phyloP scores from a whole-genome alignment of 2,888 invertebrate species.

The Phoenoteleia sp. region DNA sequence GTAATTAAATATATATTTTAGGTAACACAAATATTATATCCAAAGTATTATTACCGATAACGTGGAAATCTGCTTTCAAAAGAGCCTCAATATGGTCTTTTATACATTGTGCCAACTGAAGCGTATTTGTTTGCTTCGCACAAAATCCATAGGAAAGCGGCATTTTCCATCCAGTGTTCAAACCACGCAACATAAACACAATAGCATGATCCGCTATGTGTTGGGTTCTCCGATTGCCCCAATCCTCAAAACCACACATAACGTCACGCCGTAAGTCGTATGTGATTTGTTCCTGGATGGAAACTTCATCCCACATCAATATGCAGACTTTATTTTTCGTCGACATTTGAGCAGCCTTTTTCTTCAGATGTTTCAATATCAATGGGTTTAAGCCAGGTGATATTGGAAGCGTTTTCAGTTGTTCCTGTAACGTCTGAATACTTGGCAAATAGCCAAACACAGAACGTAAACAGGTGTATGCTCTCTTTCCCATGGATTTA shows the following conservation, averaged over 20 bases:
- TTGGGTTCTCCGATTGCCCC: not conserved
- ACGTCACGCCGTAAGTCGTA: not conserved
- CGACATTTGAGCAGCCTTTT: too few relatives aligned
- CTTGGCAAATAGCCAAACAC: not conserved
- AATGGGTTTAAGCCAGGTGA: not conserved
- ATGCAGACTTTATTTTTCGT: too few relatives aligned
- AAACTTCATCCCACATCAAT: too few relatives aligned
- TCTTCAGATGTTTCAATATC: not conserved
- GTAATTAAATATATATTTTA: too few relatives aligned
- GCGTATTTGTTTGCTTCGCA: not conserved
- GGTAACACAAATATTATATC: too few relatives aligned
- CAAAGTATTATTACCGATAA: not conserved
- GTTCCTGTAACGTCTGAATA: not conserved
- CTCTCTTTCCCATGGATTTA: not conserved
- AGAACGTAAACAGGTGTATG: not conserved
- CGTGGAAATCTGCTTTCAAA: not conserved
- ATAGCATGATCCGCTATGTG: constrained; percentile 3
- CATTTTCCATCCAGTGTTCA: too few relatives aligned
- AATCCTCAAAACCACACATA: constrained; percentile 3
- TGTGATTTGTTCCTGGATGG: not conserved
- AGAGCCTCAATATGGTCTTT: not conserved
- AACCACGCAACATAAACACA: constrained; percentile 4
- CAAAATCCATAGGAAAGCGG: not conserved
- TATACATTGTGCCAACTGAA: not conserved
- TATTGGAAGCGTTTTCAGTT: not conserved